Base-by-base conservation (phyloP, 2,113 vertebrate genomes). In the Petroica traversi region DNA sequence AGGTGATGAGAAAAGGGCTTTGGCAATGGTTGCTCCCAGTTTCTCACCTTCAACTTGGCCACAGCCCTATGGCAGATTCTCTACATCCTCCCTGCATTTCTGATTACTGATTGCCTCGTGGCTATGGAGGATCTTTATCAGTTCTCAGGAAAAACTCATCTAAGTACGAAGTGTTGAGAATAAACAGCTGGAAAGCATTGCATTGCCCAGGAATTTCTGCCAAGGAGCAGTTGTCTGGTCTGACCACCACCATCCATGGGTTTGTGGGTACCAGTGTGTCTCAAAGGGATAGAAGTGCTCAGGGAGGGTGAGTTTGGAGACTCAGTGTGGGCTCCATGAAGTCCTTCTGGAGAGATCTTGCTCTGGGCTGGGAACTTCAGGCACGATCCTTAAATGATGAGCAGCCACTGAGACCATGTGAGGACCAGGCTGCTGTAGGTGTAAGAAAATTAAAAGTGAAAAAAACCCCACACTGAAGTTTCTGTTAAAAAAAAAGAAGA, bases 241-340 rank as follows among this genome's bases (percentile, higher is more conserved):
- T 34, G 79, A 31, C 23, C 59, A 55, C 43, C 29, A 52, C 25
- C 7, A 4, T 23, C 9, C 14, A 28, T 17, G 25, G 6, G 28
- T n/a, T 58, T 34, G 28, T 40, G 59, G 1, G 2, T 52, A 61
- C 9, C 5, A 34, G 25, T 2, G 11, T 28, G 41, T 12, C 63
- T 68, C 0, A 0, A 34, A 64, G 59, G 24, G 71, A 45, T 9
- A 11, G 75, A 68, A 68, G 38, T 2, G 4, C 33, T 85, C 36
- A 6, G 62, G 41, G 38, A 43, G 16, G 29, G 19, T 54, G 23
- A 33, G 20, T 82, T 41, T 12, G 20, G 38, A 61, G 19, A 12
- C 17, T 40, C 28, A 67, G 43, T 0, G 1, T 18, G 31, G 69
- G 34, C 25, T 83, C 29, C 19, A 9, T 5, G 17, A 45, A 84